Conservation (phyloP, 2,113 vertebrate species). For the Mustela nigripes region DNA sequence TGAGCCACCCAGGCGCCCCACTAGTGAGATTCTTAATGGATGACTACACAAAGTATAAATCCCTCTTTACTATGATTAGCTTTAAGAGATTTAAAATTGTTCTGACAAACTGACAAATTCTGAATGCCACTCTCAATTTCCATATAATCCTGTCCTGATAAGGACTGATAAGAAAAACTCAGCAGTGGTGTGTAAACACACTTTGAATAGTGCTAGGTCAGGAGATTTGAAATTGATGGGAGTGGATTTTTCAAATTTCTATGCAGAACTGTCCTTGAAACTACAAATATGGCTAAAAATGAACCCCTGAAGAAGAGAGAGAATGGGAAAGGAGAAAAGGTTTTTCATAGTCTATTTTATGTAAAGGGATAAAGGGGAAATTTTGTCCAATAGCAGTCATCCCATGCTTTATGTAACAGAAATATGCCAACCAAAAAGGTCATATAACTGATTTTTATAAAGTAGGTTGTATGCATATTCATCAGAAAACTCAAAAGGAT, state of each 20-base stretch:
- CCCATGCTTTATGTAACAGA: not conserved
- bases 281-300: not conserved
- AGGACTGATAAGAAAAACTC: not conserved
- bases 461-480: not conserved
- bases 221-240: not conserved
- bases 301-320: not conserved
- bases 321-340: not conserved
- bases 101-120: not conserved
- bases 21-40: not conserved
- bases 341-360: not conserved
- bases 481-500: not conserved
- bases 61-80: not conserved
- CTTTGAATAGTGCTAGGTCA: not conserved
- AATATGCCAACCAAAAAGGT: not conserved
- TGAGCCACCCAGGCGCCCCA: not conserved
- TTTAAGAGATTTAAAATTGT: constrained; percentile 22
- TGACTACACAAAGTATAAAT: not conserved
- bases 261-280: not conserved
- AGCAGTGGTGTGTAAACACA: not conserved
- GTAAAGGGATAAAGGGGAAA: not conserved
- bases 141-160: not conserved
- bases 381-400: not conserved
- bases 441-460: not conserved
- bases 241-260: constrained; percentile 1
- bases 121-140: not conserved